Evolutionary conservation across 37 sponge, comb jelly and placozoan species (phyloP).

Genomic region (Halichondria panicea): DNA sequence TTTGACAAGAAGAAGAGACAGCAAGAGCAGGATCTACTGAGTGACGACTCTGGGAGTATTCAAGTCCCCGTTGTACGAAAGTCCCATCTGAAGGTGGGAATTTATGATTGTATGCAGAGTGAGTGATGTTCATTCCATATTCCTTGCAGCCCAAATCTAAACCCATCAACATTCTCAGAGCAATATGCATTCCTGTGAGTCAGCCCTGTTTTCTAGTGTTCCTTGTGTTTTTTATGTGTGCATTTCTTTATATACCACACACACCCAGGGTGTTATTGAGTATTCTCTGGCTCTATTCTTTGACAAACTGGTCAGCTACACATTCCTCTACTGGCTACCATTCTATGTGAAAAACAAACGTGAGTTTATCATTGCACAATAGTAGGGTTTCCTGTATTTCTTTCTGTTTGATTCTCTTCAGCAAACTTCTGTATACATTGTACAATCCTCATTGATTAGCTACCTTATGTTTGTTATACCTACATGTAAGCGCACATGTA

Average conservation of each 20-base stretch:
- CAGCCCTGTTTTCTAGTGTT: background rate
- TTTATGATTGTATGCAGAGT: background rate
- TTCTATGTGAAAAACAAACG: conserved; percentile 55
- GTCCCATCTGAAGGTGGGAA: no score
- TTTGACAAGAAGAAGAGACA: no score
- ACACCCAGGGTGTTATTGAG: conserved; percentile 58
- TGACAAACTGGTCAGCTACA: conserved; percentile 78
- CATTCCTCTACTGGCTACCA: conserved; percentile 90
- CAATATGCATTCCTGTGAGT: conserved; percentile 75
- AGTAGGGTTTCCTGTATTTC: background rate
- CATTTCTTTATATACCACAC: background rate
- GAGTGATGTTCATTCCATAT: background rate
- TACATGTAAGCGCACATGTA: no score
- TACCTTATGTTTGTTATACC: background rate
- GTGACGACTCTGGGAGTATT: no score
- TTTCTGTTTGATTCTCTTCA: background rate
- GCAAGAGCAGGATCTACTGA: no score
- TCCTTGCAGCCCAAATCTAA: conserved; percentile 22
- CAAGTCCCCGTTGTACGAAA: no score
- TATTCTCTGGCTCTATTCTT: conserved; percentile 83
- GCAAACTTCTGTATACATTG: background rate
- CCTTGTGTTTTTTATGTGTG: background rate
- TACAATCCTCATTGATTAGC: background rate
- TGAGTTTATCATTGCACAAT: background rate
- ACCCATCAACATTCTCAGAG: conserved; percentile 61